phyloP scores from a whole-genome alignment of 1,140 invertebrate genomes.

The Drosophila watanabei region DNA sequence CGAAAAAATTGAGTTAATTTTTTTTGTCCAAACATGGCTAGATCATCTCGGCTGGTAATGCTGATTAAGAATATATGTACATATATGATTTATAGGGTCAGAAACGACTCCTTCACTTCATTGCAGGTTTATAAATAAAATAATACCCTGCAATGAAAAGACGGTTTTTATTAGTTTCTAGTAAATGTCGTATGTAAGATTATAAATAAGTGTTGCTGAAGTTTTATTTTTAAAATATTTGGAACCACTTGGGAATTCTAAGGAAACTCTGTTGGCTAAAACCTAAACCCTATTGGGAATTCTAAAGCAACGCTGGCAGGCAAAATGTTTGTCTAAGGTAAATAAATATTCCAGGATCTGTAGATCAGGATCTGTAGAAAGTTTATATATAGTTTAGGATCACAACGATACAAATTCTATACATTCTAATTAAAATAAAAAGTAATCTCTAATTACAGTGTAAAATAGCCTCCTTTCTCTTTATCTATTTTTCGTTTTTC shows the following conservation, averaged over 20 bases:
- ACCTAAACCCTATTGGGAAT: neutral
- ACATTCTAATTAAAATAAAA: neutral
- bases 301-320: neutral
- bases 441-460: neutral
- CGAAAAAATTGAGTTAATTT: too few relatives aligned
- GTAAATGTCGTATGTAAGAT: neutral
- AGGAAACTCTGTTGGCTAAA: neutral
- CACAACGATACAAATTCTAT: too few relatives aligned
- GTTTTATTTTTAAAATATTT: neutral
- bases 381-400: neutral
- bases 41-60: too few relatives aligned
- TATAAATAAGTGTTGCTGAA: too few relatives aligned
- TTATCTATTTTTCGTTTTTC: conserved; percentile 2
- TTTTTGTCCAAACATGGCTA: too few relatives aligned
- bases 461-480: conserved; percentile 38
- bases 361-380: neutral
- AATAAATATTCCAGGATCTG: too few relatives aligned
- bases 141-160: neutral
- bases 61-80: too few relatives aligned
- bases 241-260: neutral
- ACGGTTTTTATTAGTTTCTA: neutral
- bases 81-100: too few relatives aligned
- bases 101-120: too few relatives aligned
- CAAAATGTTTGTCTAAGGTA: too few relatives aligned
- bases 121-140: too few relatives aligned